Evolutionary conservation across 2,888 invertebrate genomes (phyloP).

Genomic region (Yponomeuta cagnagella): DNA sequence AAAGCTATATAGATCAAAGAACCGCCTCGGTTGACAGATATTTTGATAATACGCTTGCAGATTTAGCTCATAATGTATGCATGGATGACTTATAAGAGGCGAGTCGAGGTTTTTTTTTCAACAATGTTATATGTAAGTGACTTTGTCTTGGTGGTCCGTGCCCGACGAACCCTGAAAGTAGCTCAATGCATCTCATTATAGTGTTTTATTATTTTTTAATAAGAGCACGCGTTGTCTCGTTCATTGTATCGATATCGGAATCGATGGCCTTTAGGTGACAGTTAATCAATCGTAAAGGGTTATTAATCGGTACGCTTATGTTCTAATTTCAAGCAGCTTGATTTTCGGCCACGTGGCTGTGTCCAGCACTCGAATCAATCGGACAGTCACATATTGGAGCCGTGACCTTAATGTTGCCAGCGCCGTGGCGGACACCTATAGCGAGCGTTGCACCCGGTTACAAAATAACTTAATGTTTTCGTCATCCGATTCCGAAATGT

Average conservation of each 20-base stretch:
- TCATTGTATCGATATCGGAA: background rate
- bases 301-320: background rate
- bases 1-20: conserved; percentile 49
- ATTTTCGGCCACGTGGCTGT: conserved; percentile 35
- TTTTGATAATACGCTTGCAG: conserved; percentile 60
- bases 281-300: conserved; percentile 20
- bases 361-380: background rate
- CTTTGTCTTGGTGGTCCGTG: conserved; percentile 60
- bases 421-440: conserved; percentile 57
- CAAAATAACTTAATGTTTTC: conserved; percentile 58
- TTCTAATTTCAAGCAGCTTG: background rate
- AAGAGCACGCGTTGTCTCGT: background rate
- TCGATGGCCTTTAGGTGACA: conserved; percentile 20
- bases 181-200: conserved; percentile 37
- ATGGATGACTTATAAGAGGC: conserved; percentile 58
- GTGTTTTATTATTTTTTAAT: conserved; percentile 7
- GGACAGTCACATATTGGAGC: conserved; percentile 20
- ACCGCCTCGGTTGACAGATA: conserved; percentile 62
- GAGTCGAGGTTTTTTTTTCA: conserved; percentile 56
- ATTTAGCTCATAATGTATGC: conserved; percentile 61
- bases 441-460: conserved; percentile 63
- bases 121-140: conserved; percentile 68
- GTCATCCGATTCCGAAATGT: conserved; percentile 46
- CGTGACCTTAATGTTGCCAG: conserved; percentile 36
- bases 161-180: conserved; percentile 54